These are phyloP conservation scores for Formica selysi DNA, from an alignment of 1,140 invertebrate species.

Conservation along the genomic window DNA sequence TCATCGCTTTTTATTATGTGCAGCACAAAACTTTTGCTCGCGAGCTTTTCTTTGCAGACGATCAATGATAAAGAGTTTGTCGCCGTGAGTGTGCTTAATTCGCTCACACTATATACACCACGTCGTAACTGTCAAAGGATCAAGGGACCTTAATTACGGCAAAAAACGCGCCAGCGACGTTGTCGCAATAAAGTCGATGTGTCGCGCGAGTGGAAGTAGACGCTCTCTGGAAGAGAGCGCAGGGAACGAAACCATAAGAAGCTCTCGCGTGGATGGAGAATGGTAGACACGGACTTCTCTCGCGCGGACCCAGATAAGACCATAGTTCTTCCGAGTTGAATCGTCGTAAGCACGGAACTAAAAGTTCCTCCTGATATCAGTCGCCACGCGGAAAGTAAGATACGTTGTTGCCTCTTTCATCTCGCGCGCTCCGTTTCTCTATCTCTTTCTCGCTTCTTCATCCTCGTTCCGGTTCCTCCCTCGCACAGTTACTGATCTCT, in stretches of 20 bases:
- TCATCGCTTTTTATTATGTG: neutral
- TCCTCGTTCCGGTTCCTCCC: slow-evolving; percentile 15
- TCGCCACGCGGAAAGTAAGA: slow-evolving; percentile 72
- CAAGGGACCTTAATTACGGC: slow-evolving; percentile 39
- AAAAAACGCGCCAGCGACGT: slow-evolving; percentile 58
- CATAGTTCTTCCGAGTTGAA: slow-evolving; percentile 73
- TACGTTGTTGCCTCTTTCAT: slow-evolving; percentile 43
- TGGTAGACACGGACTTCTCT: slow-evolving; percentile 48
- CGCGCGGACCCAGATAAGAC: slow-evolving; percentile 71
- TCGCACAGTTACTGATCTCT: slow-evolving; percentile 53
- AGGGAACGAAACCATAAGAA: slow-evolving; percentile 38
- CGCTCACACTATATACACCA: neutral
- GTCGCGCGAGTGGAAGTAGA: slow-evolving; percentile 18
- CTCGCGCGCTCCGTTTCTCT: neutral
- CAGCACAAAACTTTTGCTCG: neutral
- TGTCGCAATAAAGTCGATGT: slow-evolving; percentile 57
- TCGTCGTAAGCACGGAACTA: slow-evolving; percentile 76
- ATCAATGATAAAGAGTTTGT: slow-evolving; percentile 29
- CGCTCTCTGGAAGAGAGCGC: neutral
- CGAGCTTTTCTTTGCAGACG: slow-evolving; percentile 22
- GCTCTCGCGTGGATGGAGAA: neutral
- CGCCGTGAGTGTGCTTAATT: slow-evolving; percentile 27
- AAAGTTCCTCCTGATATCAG: slow-evolving; percentile 80
- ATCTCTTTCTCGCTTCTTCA: slow-evolving; percentile 19
- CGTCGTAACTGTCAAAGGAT: slow-evolving; percentile 35